Evolutionary conservation across 2,797 vertebrate species (phyloP).

Genomic region (Etheostoma perlongum): DNA sequence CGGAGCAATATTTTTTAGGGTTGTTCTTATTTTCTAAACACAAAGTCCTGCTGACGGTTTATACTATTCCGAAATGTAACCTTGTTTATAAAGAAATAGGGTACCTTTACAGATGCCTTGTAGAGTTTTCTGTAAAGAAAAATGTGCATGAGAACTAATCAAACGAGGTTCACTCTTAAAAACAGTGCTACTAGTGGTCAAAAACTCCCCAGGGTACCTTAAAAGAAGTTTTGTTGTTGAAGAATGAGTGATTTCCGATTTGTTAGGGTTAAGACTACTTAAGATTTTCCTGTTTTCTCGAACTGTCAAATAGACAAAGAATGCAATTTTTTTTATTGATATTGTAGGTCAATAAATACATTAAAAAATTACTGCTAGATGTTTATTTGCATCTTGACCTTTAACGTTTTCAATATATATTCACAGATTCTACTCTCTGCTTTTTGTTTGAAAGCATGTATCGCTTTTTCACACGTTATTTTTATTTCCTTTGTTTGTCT

Average conservation of each 20-base stretch:
- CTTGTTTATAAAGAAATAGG: not conserved
- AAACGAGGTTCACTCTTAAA: not conserved
- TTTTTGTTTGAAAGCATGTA: not conserved
- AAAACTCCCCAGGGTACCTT: too few species aligned
- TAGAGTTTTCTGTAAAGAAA: not conserved
- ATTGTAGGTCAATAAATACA: too few species aligned
- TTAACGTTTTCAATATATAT: not conserved
- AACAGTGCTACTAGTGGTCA: not conserved
- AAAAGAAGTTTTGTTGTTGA: not conserved
- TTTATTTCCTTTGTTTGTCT: not conserved
- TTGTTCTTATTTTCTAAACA: too few species aligned
- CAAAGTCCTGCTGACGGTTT: not conserved
- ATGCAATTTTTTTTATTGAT: not conserved
- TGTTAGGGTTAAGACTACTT: not conserved
- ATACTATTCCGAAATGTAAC: not conserved
- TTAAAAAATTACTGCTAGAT: not conserved
- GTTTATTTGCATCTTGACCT: slow-evolving; percentile 5
- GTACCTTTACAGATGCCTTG: not conserved
- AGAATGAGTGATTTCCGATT: not conserved
- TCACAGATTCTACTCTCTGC: not conserved
- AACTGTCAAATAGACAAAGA: not conserved
- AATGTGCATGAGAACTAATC: too few species aligned
- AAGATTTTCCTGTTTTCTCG: not conserved
- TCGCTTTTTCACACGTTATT: not conserved
- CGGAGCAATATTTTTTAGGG: too few species aligned